These are phyloP conservation scores for Percopsis transmontana DNA, from an alignment of 2,113 vertebrate genomes.

Conservation along the genomic window DNA sequence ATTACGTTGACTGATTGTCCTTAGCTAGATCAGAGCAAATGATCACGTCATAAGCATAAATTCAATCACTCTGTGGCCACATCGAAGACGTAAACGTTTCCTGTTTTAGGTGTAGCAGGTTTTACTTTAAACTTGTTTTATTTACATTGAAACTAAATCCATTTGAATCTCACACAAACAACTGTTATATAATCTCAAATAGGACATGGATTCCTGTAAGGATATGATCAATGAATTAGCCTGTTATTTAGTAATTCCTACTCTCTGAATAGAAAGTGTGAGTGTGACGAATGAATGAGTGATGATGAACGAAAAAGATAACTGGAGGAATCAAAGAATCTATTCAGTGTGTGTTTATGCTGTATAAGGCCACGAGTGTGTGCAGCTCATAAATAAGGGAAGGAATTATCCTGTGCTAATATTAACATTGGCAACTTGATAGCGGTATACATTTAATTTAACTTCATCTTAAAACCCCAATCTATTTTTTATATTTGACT, in stretches of 20 bases:
- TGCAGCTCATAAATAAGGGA: slow-evolving; percentile 41
- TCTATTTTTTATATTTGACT: slow-evolving; percentile 14
- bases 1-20: slow-evolving; percentile 68
- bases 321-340: slow-evolving; percentile 46
- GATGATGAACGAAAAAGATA: slow-evolving; percentile 26
- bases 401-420: slow-evolving; percentile 10
- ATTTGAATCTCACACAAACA: neutral
- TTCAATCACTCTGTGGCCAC: slow-evolving; percentile 44
- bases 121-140: slow-evolving; percentile 35
- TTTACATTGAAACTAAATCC: slow-evolving; percentile 26
- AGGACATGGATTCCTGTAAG: slow-evolving; percentile 29
- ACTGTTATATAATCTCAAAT: slow-evolving; percentile 8
- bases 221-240: slow-evolving; percentile 33
- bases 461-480: slow-evolving; percentile 5
- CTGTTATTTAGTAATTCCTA: slow-evolving; percentile 35
- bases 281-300: neutral
- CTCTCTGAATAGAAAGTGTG: neutral
- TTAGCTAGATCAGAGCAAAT: slow-evolving; percentile 52
- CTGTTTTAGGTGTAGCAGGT: slow-evolving; percentile 25
- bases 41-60: slow-evolving; percentile 51
- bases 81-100: slow-evolving; percentile 1
- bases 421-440: slow-evolving; percentile 9
- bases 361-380: slow-evolving; percentile 53
- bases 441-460: neutral
- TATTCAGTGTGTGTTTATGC: slow-evolving; percentile 66